These are phyloP conservation scores for Otis tarda DNA, from an alignment of 2,113 vertebrate species.

Conservation along the genomic window DNA sequence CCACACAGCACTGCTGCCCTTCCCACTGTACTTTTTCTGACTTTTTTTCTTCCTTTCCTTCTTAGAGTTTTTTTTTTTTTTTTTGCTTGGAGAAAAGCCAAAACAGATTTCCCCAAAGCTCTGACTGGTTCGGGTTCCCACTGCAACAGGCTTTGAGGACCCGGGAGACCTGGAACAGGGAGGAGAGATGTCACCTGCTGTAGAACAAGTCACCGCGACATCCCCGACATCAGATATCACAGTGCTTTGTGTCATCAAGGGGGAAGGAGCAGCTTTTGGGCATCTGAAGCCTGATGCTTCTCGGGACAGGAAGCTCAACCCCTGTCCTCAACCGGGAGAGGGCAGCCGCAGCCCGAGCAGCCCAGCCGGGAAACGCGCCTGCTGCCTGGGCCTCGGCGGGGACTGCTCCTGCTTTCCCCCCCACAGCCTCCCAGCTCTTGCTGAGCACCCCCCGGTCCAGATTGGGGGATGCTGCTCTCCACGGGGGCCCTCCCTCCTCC, in stretches of 20 bases:
- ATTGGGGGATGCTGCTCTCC: background rate
- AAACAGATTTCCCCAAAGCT: background rate
- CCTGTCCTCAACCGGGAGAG: background rate
- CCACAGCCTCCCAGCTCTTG: background rate
- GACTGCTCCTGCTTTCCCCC: rapidly evolving
- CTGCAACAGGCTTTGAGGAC: background rate
- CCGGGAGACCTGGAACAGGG: background rate
- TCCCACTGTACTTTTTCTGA: background rate
- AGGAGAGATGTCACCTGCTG: background rate
- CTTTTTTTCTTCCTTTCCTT: background rate
- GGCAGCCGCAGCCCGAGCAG: conserved; percentile 15
- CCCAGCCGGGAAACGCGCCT: no score
- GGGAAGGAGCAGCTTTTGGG: background rate
- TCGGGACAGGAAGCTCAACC: background rate
- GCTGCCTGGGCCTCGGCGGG: rapidly evolving
- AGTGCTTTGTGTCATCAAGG: rapidly evolving
- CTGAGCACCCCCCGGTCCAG: background rate
- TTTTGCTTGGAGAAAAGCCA: background rate
- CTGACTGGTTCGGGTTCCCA: background rate
- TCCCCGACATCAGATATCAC: background rate
- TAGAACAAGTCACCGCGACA: rapidly evolving
- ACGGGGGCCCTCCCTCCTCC: background rate
- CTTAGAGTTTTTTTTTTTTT: background rate
- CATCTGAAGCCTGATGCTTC: background rate
- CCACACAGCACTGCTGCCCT: rapidly evolving